A percentile compares a stretch with the other conserved stretches of the same genome.
Conservation (phyloP, 2,888 invertebrate genomes). For the Andrena minutula region DNA sequence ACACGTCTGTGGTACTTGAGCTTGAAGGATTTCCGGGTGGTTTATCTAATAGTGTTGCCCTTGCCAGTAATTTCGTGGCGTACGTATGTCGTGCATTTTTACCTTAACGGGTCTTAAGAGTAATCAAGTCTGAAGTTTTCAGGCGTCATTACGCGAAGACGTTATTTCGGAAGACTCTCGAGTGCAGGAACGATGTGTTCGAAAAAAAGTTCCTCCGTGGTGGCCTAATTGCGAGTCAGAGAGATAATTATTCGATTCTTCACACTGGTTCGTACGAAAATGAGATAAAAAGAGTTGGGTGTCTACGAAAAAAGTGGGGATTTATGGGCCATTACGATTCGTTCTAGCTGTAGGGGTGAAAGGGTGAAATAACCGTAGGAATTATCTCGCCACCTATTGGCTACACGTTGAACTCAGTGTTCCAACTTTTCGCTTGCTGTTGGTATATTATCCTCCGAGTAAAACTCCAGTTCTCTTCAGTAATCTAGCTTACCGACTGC, state of each 20-base stretch:
- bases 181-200: conserved; percentile 36
- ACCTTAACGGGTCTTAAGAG: no score
- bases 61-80: no score
- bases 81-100: no score
- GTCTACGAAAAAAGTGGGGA: conserved; percentile 67
- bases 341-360: conserved; percentile 70
- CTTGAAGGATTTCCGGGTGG: no score
- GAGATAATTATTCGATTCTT: conserved; percentile 81
- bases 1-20: no score
- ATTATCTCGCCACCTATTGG: conserved; percentile 33
- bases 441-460: neutral
- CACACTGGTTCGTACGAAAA: conserved; percentile 77
- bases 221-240: conserved; percentile 78
- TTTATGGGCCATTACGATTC: conserved; percentile 79
- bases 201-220: conserved; percentile 70
- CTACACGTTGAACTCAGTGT: neutral
- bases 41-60: no score
- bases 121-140: neutral
- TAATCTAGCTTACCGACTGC: no score
- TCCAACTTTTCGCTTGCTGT: no score
- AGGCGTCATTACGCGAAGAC: conserved; percentile 50
- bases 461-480: no score
- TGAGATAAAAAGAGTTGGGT: conserved; percentile 62
- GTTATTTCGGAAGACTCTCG: conserved; percentile 22
- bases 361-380: conserved; percentile 22